phyloP scores from a whole-genome alignment of 2,888 invertebrate genomes.

The Drosophila anomelani region DNA sequence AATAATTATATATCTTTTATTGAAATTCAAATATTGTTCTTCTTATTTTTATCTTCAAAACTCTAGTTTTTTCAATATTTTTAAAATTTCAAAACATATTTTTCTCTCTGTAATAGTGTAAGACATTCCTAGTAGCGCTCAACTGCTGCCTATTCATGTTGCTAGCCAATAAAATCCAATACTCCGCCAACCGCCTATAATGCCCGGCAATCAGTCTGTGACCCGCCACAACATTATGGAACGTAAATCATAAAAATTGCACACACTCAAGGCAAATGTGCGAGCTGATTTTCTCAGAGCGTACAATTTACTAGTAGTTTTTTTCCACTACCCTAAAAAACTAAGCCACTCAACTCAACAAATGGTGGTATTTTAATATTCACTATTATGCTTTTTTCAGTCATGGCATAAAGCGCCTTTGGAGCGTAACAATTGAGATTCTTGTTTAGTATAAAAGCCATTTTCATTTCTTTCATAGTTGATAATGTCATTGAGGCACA shows the following conservation, averaged over 20 bases:
- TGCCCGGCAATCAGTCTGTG: constrained; percentile 46
- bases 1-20: neutral
- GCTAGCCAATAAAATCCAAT: constrained; percentile 33
- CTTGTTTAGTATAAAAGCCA: neutral
- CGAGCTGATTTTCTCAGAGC: constrained; percentile 35
- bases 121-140: neutral
- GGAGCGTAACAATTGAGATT: constrained; percentile 48
- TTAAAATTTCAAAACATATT: neutral
- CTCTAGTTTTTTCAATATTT: no score
- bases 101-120: neutral
- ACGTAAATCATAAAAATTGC: constrained; percentile 41
- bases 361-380: constrained; percentile 39
- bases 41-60: neutral
- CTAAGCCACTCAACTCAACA: constrained; percentile 23
- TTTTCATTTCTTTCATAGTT: constrained; percentile 51
- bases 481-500: constrained; percentile 62
- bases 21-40: neutral
- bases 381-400: constrained; percentile 18
- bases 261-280: constrained; percentile 19
- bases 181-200: constrained; percentile 5
- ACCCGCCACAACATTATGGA: constrained; percentile 35
- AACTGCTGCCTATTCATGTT: constrained; percentile 25
- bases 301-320: constrained; percentile 21
- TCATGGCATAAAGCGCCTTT: neutral
- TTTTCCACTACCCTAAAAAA: constrained; percentile 23